Evolutionary conservation across 2,113 vertebrate species (phyloP).

Genomic region (Atrichornis clamosus): DNA sequence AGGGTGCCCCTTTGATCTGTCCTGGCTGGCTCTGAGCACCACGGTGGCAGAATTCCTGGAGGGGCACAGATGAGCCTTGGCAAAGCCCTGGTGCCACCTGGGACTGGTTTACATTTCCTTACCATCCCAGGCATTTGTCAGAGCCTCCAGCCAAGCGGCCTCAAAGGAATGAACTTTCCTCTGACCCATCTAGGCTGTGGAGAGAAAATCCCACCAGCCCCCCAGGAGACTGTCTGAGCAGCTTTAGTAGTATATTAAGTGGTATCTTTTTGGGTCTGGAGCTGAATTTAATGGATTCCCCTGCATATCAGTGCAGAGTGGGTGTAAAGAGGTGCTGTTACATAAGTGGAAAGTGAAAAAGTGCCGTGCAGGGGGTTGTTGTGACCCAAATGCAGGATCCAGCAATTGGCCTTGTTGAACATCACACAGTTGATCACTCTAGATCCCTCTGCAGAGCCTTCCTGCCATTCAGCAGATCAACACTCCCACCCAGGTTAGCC

Average conservation of each 20-base stretch:
- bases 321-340: neutral
- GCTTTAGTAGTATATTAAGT: neutral
- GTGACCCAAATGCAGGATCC: neutral
- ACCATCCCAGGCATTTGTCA: neutral
- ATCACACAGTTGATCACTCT: neutral
- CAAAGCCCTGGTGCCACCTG: neutral
- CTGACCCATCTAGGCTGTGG: neutral
- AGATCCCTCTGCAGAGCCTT: neutral
- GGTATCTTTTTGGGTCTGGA: fast-evolving
- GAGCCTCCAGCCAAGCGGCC: neutral
- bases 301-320: neutral
- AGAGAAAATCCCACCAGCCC: neutral
- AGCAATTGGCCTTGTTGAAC: neutral
- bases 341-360: neutral
- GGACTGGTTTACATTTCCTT: neutral
- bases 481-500: neutral
- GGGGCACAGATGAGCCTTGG: neutral
- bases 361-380: too few relatives aligned
- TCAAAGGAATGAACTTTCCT: neutral
- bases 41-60: neutral
- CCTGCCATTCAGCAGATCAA: neutral
- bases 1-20: neutral
- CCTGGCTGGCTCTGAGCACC: neutral
- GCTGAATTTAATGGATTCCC: neutral
- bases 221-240: neutral